Conservation (phyloP, 2,888 invertebrate genomes). For the Drosophila hawaiiensis region DNA sequence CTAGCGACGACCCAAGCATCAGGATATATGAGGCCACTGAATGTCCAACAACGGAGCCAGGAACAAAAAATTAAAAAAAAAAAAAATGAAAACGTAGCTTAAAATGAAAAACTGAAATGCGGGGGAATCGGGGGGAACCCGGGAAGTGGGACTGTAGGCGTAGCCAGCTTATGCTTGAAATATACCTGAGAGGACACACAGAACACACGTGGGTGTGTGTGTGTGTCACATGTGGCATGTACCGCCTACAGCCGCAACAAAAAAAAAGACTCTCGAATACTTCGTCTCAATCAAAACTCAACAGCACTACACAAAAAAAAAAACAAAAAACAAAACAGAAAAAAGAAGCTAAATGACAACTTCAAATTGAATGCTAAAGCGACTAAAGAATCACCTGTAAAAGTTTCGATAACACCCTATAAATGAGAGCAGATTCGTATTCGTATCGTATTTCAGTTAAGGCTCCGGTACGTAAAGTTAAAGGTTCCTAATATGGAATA, state of each 20-base stretch:
- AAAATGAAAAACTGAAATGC: conserved; percentile 38
- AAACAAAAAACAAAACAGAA: background rate
- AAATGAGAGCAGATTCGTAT: background rate
- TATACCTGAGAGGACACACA: conserved; percentile 36
- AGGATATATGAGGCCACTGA: conserved; percentile 39
- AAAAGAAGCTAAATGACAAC: background rate
- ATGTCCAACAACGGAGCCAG: conserved; percentile 42
- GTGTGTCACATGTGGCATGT: conserved; percentile 30
- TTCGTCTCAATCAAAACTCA: conserved; percentile 42
- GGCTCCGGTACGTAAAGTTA: background rate
- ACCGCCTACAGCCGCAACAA: conserved; percentile 47
- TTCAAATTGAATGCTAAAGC: background rate
- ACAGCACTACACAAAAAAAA: conserved; percentile 20
- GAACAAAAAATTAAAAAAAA: background rate
- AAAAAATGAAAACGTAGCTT: conserved; percentile 35
- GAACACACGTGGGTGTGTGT: conserved; percentile 22
- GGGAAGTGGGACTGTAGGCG: conserved; percentile 22
- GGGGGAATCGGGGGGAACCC: background rate
- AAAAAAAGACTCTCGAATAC: conserved; percentile 22
- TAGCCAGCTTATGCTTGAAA: conserved; percentile 46
- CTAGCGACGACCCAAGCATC: conserved; percentile 63
- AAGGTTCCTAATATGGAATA: background rate
- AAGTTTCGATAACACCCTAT: background rate
- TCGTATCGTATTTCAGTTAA: background rate
- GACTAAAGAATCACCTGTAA: conserved; percentile 3